phyloP scores from a whole-genome alignment of 2,797 vertebrate species.

The Melanotaenia trifasciata region DNA sequence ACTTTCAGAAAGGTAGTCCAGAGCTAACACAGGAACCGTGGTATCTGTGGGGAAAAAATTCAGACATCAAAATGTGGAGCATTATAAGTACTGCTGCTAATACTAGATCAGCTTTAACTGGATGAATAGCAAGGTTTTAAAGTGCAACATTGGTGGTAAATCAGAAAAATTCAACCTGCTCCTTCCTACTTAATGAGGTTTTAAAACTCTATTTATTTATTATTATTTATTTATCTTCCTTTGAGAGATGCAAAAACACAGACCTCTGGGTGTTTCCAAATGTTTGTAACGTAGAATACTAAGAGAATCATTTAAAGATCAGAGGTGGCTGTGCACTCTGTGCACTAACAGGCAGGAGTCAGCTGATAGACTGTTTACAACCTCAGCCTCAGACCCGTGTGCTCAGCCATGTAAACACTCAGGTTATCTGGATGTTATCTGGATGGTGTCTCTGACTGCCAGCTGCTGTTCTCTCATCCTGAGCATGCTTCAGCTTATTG shows the following conservation, averaged over 20 bases:
- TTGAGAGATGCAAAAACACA: conserved; percentile 32
- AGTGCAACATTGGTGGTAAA: not conserved
- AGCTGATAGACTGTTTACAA: conserved; percentile 56
- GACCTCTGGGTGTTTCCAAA: conserved; percentile 36
- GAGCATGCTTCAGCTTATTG: conserved; percentile 3
- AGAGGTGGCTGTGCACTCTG: conserved; percentile 59
- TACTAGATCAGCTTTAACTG: not conserved
- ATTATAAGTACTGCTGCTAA: too few relatives aligned
- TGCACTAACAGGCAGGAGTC: conserved; percentile 45
- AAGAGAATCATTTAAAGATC: conserved; percentile 52
- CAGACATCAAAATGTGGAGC: too few relatives aligned
- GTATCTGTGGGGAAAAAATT: not conserved
- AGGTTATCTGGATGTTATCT: conserved; percentile 35
- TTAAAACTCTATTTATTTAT: not conserved
- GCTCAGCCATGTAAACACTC: conserved; percentile 38
- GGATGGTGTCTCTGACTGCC: not conserved
- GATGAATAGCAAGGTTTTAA: not conserved
- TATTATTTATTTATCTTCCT: not conserved
- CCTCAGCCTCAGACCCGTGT: conserved; percentile 29
- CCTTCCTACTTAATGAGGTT: not conserved
- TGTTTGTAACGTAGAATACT: conserved; percentile 46
- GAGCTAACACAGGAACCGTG: not conserved
- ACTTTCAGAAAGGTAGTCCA: conserved; percentile 30
- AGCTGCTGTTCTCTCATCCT: conserved; percentile 13
- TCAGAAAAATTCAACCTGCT: not conserved